Conservation (phyloP, 2,888 invertebrate species). For the Nowickia ferox region DNA sequence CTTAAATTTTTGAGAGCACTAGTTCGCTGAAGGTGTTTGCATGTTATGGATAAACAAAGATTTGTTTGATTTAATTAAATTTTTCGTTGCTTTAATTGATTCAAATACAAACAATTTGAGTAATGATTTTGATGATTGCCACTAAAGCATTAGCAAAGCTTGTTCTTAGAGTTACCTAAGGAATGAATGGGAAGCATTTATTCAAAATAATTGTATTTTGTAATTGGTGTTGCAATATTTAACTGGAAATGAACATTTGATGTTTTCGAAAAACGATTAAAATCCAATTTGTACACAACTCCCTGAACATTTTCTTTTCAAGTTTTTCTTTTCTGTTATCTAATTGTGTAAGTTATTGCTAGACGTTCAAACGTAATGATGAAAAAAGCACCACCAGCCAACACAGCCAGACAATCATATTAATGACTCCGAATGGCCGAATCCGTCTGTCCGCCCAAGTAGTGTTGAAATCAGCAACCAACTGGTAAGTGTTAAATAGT, state of each 20-base stretch:
- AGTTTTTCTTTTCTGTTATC: neutral
- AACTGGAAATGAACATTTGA: constrained; percentile 24
- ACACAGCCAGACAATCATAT: constrained; percentile 25
- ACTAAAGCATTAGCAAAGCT: too few species aligned
- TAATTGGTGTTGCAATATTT: constrained; percentile 3
- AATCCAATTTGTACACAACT: constrained; percentile 65
- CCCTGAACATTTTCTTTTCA: constrained; percentile 34
- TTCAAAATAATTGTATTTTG: neutral
- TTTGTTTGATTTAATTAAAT: too few species aligned
- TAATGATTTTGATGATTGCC: too few species aligned
- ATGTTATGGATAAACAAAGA: too few species aligned
- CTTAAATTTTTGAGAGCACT: too few species aligned
- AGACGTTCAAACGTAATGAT: constrained; percentile 20
- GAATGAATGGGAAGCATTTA: too few species aligned
- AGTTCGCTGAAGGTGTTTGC: too few species aligned
- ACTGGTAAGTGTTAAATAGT: constrained; percentile 55
- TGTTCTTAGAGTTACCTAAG: too few species aligned
- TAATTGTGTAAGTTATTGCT: constrained; percentile 51
- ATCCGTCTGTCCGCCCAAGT: neutral
- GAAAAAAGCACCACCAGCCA: neutral
- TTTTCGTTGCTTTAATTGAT: too few species aligned
- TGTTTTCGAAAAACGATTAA: constrained; percentile 57
- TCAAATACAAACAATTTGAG: too few species aligned
- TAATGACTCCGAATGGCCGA: constrained; percentile 41
- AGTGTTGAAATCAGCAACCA: constrained; percentile 44